Base-by-base conservation (phyloP, 2,888 invertebrate genomes). In the Torymus auratus region DNA sequence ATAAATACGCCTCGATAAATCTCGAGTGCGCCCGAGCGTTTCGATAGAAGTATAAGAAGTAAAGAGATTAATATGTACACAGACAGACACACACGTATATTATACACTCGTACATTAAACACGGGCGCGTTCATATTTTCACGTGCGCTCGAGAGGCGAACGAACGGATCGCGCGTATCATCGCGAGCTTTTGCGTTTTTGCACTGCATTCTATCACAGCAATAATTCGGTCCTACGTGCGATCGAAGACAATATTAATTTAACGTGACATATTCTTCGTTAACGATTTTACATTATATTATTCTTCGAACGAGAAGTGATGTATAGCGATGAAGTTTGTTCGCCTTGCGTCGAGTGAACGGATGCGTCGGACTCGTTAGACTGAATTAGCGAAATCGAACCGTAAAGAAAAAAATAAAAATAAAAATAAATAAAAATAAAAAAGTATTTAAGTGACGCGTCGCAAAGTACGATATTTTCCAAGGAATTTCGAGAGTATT, bases 401-500 rank as follows among this genome's bases (percentile, higher is more conserved):
- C 13, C 41, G 60, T 53, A 52, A 70, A 68, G 60, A 61, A 52
- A n/a, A 70, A 50, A 20, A 62, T 0, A 61, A 56, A 55, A 3
- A 64, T n/a, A 12, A 41, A 20, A 62, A 12, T 20, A 69, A 55
- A 56, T 52, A 53, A 52, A 60, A 15, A 67, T 64, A n/a, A 67
- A 80, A 60, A 55, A 74, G 58, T 82, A 82, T 78, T 77, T 80
- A 80, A 80, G 65, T 65, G 77, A 65, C 56, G 60, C 73, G 64
- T 76, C 68, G 79, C 69, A 74, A 80, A 80, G 73, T 82, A 82
- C 72, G 71, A 77, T 77, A 80, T 80, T 80, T 82, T 76, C 80
- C 68, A 80, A 73, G 82, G 41, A 70, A 77, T 82, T 82, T 74
- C 68, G 56, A 82, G 82, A 82, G 82, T 82, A 82, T 82, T 80